Evolutionary conservation across 2,113 vertebrate species (phyloP).

Genomic region (Ploceus nigricollis): DNA sequence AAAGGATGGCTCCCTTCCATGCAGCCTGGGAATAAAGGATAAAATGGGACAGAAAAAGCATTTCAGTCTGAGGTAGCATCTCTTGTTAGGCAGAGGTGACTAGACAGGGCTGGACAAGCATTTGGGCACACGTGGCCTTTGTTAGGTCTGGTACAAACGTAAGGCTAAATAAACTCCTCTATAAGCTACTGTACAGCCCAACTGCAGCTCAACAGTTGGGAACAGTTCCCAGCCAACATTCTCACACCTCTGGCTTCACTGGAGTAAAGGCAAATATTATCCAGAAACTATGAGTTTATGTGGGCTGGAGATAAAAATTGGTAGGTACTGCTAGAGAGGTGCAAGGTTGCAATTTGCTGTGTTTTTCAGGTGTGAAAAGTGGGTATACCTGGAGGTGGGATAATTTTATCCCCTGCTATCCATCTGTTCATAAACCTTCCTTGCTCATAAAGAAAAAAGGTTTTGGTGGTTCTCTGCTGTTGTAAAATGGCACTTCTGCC

Average conservation of each 20-base stretch:
- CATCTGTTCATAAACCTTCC: background rate
- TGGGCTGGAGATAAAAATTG: background rate
- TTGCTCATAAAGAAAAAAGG: background rate
- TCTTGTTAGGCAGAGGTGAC: background rate
- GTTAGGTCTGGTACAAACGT: fast-evolving
- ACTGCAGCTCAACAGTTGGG: fast-evolving
- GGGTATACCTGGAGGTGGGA: background rate
- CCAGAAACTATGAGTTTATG: background rate
- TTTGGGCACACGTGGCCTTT: background rate
- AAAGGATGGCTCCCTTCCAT: background rate
- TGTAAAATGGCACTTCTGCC: slow-evolving; percentile 40
- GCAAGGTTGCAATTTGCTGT: background rate
- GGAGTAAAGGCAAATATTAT: background rate
- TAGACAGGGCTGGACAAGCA: background rate
- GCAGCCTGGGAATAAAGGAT: background rate
- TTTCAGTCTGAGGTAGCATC: background rate
- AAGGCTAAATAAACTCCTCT: background rate
- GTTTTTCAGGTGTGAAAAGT: background rate
- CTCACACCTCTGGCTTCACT: background rate
- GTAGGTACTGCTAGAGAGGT: background rate
- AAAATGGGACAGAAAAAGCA: background rate
- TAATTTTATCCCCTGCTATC: background rate
- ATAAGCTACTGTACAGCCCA: background rate
- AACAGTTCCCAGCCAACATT: background rate
- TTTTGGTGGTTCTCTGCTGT: background rate